A percentile compares a stretch with the other conserved stretches of the same genome.
Evolutionary conservation across 2,888 invertebrate genomes (phyloP).

Genomic region (Alsophila aescularia): DNA sequence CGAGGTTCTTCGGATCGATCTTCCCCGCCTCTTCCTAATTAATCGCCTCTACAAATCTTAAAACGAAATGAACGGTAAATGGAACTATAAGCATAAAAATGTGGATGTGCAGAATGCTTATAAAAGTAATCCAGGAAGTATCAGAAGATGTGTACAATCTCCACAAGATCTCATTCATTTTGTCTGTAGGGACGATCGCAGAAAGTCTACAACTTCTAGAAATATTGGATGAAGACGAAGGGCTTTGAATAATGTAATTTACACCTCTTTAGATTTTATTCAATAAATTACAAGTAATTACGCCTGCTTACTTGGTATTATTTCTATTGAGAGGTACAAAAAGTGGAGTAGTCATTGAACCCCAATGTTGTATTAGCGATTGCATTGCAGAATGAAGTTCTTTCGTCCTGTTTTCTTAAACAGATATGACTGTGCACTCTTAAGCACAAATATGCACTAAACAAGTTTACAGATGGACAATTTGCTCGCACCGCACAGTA

Average conservation of each 20-base stretch:
- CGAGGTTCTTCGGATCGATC: constrained; percentile 44
- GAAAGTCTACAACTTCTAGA: constrained; percentile 70
- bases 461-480: constrained; percentile 43
- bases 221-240: constrained; percentile 70
- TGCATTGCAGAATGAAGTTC: not conserved
- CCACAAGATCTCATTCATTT: constrained; percentile 64
- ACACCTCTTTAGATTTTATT: not conserved
- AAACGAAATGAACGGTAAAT: constrained; percentile 39
- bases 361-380: too few species aligned
- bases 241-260: constrained; percentile 33
- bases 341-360: too few species aligned
- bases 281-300: constrained; percentile 7
- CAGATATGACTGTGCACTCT: constrained; percentile 11
- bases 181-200: constrained; percentile 66
- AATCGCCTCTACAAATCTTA: constrained; percentile 2
- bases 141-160: constrained; percentile 67
- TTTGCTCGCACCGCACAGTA: constrained; percentile 39
- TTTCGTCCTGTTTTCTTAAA: constrained; percentile 7
- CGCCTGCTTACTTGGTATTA: not conserved
- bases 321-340: too few species aligned
- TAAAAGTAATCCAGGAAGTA: constrained; percentile 65
- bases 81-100: constrained; percentile 43
- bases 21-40: too few species aligned
- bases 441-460: constrained; percentile 36
- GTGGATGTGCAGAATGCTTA: constrained; percentile 73